Conservation (phyloP, 2,113 vertebrate genomes). For the Larimichthys polyactis region DNA sequence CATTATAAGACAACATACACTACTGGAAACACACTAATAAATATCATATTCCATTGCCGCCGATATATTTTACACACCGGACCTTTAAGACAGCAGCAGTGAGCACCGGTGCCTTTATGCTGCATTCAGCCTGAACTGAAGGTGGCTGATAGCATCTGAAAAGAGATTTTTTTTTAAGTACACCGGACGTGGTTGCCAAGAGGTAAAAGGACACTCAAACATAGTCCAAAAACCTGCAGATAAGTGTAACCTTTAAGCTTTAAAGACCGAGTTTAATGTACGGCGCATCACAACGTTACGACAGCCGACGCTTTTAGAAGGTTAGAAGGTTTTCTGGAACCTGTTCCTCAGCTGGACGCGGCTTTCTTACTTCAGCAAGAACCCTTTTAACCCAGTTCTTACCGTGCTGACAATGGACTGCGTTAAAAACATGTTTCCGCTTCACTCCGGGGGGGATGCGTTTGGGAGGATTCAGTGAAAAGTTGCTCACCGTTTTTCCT, state of each 20-base stretch:
- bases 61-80: too few relatives aligned
- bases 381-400: not conserved
- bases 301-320: not conserved
- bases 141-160: not conserved
- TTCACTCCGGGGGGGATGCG: too few relatives aligned
- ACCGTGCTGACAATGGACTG: not conserved
- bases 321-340: not conserved
- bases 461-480: not conserved
- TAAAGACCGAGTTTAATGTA: not conserved
- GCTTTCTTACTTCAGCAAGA: not conserved
- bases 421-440: not conserved
- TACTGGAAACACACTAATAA: too few relatives aligned
- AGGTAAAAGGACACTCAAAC: not conserved
- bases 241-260: not conserved
- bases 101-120: not conserved
- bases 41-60: too few relatives aligned
- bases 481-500: not conserved
- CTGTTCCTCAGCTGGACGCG: conserved; percentile 2
- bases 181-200: not conserved
- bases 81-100: not conserved
- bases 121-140: not conserved
- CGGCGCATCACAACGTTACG: not conserved
- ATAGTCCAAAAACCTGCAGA: not conserved
- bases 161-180: not conserved
- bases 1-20: too few relatives aligned